Percentiles rank a stretch among this genome's conserved stretches.
phyloP scores from a whole-genome alignment of 2,113 vertebrate species.

The Callithrix jacchus region DNA sequence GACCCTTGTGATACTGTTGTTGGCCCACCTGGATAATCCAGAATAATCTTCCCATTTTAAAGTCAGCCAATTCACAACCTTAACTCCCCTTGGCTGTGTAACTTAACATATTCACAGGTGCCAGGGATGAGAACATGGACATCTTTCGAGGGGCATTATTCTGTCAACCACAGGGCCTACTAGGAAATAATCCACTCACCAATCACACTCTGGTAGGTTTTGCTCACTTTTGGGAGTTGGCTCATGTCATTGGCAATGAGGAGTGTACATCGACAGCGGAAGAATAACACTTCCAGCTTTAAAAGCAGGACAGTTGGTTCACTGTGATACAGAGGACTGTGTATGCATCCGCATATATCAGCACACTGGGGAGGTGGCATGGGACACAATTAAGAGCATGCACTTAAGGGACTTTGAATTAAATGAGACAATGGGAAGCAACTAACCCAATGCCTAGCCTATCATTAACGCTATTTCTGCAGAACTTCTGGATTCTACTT shows the following conservation, averaged over 20 bases:
- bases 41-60: background rate
- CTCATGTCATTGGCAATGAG: slow-evolving; percentile 34
- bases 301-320: background rate
- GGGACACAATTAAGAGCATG: background rate
- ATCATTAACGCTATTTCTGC: background rate
- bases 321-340: background rate
- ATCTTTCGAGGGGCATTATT: background rate
- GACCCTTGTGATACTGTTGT: background rate
- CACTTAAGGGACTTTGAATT: background rate
- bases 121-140: background rate
- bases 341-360: background rate
- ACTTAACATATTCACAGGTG: background rate
- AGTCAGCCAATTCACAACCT: background rate
- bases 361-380: background rate
- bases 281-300: slow-evolving; percentile 10
- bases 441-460: background rate
- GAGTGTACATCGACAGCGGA: background rate
- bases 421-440: background rate
- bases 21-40: background rate
- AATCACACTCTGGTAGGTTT: slow-evolving; percentile 16
- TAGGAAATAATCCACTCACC: background rate
- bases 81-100: background rate
- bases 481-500: slow-evolving; percentile 26
- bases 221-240: slow-evolving; percentile 10
- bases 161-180: background rate